phyloP scores from a whole-genome alignment of 1,140 invertebrate genomes.

The Homalodisca vitripennis region DNA sequence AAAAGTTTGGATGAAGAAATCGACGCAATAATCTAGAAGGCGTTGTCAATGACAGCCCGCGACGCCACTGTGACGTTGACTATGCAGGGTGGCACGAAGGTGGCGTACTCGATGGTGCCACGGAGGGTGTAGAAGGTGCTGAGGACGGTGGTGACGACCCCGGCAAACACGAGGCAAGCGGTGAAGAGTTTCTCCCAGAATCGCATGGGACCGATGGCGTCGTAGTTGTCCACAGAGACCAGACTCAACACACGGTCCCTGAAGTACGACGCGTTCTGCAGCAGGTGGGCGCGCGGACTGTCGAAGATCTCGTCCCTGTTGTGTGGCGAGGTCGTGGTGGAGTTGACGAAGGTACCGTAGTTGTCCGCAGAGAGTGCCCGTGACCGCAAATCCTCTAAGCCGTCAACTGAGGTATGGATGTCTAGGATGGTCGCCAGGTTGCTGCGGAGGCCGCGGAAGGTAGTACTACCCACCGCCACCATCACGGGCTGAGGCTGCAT shows the following conservation, averaged over 20 bases:
- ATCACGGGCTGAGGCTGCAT: constrained; percentile 29
- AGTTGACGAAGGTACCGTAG: constrained; percentile 4
- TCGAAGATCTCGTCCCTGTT: constrained; percentile 7
- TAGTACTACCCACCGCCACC: neutral
- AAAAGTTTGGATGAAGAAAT: neutral
- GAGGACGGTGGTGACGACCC: constrained; percentile 35
- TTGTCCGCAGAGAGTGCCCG: neutral
- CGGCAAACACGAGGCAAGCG: constrained; percentile 25
- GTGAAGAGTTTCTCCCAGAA: constrained; percentile 18
- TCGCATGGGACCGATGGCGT: constrained; percentile 15
- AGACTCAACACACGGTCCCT: constrained; percentile 13
- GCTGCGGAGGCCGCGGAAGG: neutral
- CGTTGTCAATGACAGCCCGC: constrained; percentile 25
- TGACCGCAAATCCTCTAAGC: neutral
- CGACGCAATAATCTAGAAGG: neutral
- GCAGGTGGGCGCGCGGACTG: neutral
- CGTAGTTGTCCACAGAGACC: constrained; percentile 29
- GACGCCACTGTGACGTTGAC: constrained; percentile 39
- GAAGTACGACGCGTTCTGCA: constrained; percentile 2
- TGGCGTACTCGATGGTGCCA: constrained; percentile 36
- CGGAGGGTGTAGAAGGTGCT: constrained; percentile 36
- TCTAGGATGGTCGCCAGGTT: neutral
- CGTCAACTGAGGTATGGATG: constrained; percentile 19
- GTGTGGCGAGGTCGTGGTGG: neutral
- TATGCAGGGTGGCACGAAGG: constrained; percentile 40